Conservation (phyloP, 2,113 vertebrate genomes). For the Perognathus longimembris region DNA sequence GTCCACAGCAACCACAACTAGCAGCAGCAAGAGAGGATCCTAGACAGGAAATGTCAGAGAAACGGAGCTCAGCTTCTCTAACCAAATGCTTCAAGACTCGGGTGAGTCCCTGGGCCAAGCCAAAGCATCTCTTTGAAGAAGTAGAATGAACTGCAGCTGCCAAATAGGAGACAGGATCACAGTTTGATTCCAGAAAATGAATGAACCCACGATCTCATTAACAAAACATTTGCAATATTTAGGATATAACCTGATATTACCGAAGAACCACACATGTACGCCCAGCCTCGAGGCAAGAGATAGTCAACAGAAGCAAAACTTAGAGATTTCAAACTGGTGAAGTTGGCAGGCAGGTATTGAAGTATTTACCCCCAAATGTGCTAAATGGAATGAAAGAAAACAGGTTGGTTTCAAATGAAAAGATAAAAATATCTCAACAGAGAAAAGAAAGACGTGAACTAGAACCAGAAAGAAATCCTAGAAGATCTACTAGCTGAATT, state of each 20-base stretch:
- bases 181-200: neutral
- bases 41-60: neutral
- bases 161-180: neutral
- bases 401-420: slow-evolving; percentile 1
- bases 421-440: neutral
- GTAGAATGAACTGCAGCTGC: neutral
- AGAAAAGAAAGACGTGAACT: neutral
- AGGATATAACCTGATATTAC: neutral
- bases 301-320: neutral
- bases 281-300: neutral
- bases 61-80: neutral
- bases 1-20: no score
- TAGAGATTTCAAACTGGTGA: neutral
- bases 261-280: neutral
- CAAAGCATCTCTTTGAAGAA: neutral
- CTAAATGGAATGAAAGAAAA: neutral
- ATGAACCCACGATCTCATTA: neutral
- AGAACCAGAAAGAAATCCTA: neutral
- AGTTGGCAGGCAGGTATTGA: neutral
- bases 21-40: neutral
- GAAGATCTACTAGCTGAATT: neutral
- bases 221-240: neutral
- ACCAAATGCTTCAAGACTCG: neutral
- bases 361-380: neutral
- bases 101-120: neutral